These are phyloP conservation scores for Quadroppia sp. DNA, from an alignment of 2,888 invertebrate species.

Conservation along the genomic window DNA sequence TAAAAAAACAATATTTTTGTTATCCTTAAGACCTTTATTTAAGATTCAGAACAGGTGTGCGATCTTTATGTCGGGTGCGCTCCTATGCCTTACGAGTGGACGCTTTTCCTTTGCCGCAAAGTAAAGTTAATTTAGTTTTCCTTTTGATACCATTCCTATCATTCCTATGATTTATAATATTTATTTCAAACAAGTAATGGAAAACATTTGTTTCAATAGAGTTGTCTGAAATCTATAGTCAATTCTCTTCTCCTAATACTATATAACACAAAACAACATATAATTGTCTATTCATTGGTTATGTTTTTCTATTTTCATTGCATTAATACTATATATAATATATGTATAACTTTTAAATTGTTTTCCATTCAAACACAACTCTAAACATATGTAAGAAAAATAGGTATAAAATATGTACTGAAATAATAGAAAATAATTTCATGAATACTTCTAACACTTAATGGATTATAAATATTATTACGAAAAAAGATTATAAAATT, in stretches of 20 bases:
- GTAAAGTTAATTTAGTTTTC: neutral
- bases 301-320: no score
- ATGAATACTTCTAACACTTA: no score
- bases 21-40: no score
- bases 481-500: conserved; percentile 22
- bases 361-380: neutral
- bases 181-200: no score
- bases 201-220: no score
- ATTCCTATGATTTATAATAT: no score
- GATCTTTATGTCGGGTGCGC: neutral
- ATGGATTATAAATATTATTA: conserved; percentile 31
- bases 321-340: neutral
- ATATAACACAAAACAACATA: no score
- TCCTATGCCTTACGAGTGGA: conserved; percentile 1
- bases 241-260: no score
- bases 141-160: neutral
- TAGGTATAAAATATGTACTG: neutral
- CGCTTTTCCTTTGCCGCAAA: neutral
- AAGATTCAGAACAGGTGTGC: neutral
- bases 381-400: neutral
- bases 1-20: no score
- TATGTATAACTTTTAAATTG: neutral
- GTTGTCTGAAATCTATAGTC: no score
- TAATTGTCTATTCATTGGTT: no score
- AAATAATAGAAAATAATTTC: neutral